These are phyloP conservation scores for Blera fallax DNA, from an alignment of 2,888 invertebrate genomes.

Conservation along the genomic window DNA sequence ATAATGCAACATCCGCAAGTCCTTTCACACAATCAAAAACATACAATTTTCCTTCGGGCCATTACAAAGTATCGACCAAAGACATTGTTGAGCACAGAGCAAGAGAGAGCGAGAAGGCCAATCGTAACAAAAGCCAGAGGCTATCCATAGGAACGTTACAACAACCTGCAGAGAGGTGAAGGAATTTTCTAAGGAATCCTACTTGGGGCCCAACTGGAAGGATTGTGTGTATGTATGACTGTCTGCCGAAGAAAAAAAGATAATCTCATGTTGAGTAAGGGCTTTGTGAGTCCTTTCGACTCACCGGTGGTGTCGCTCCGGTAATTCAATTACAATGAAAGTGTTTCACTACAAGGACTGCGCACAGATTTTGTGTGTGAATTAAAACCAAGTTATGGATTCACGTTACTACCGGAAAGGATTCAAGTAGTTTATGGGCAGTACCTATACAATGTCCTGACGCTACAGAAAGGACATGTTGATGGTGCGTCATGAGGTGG, in stretches of 20 bases:
- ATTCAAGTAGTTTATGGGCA: not conserved
- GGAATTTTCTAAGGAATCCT: slow-evolving; percentile 40
- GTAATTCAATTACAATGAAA: slow-evolving; percentile 65
- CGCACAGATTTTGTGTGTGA: slow-evolving; percentile 28
- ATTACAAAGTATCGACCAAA: slow-evolving; percentile 18
- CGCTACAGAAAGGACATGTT: too few relatives aligned
- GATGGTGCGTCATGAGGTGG: too few relatives aligned
- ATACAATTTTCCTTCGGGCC: slow-evolving; percentile 23
- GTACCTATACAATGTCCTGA: not conserved
- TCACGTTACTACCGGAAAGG: slow-evolving; percentile 73
- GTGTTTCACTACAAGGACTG: slow-evolving; percentile 48
- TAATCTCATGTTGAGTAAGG: slow-evolving; percentile 52
- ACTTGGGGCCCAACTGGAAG: not conserved
- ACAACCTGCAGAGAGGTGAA: slow-evolving; percentile 25
- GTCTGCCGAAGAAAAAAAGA: not conserved
- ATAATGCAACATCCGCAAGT: slow-evolving; percentile 31
- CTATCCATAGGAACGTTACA: not conserved
- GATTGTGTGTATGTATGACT: slow-evolving; percentile 26
- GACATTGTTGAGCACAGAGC: slow-evolving; percentile 43
- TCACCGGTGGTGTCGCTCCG: slow-evolving; percentile 37
- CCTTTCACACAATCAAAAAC: not conserved
- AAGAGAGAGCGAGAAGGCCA: slow-evolving; percentile 17
- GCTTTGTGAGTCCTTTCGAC: slow-evolving; percentile 28
- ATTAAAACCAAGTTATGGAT: slow-evolving; percentile 67
- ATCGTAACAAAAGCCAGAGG: slow-evolving; percentile 43